Evolutionary conservation across 2,797 vertebrate genomes (phyloP), one percentile per base, ranked within the genome.

Genomic region (Sebastes cheni): DNA sequence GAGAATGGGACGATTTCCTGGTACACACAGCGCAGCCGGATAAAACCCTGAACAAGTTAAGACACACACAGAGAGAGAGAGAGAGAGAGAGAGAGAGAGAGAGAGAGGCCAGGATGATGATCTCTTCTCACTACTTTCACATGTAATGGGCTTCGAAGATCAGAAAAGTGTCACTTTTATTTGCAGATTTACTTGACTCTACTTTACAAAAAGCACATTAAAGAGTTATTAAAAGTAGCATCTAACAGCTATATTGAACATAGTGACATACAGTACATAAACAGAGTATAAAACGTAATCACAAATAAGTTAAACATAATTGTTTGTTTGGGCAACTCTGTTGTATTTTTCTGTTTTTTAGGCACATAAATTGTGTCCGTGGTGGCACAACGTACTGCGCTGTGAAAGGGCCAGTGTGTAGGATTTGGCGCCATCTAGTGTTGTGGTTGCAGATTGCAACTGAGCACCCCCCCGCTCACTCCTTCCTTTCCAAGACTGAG

Each of bases 1-100:
- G 72, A 91, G 87, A 91, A 92, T 84, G 87, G 90, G 52, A 86
- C 70, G 79, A 90, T 92, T 93, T 93, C 93, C 93, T 91, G 86
- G 84, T 89, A 90, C 83, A 85, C 84, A 85, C 70, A 67, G 69
- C 82, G 84, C 71, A 68, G 70, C 72, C 22, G 86, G 84, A 90
- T 83, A 80, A 89, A 88, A 68, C 79, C 78, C 68, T 14, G 54
- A 80, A 89, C 89, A 86, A 89, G 91, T 86, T 72, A 65, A 84
- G 86, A 80, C 86, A 79, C 25, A 75, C 6, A 39, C 1, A 66
- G 16, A 23, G 60, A 22, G 32, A 64, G 29, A 29, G 36, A 59
- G 34, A 29, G 36, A 67, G 18, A 42, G 61, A 23, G 34, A 62
- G 27, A 30, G 54, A 59, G 34, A 29, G 36, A 29, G 36, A 67